Evolutionary conservation across 2,888 invertebrate genomes (phyloP), one percentile per base, ranked within the genome.

Genomic region (Trissolcus brochymenae): DNA sequence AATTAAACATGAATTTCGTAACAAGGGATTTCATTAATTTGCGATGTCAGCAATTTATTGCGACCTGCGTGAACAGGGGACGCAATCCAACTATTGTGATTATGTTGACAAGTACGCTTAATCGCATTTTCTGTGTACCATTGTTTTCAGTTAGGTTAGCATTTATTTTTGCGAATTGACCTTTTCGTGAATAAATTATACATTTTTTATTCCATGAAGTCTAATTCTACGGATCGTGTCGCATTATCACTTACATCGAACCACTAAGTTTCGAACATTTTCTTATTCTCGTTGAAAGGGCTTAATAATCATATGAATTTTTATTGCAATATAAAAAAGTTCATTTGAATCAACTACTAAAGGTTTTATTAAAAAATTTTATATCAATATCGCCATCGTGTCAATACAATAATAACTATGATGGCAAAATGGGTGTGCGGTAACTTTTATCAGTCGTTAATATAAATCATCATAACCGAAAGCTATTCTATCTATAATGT

Each of bases 21-120:
- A 82, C 79, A 76, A 80, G 80, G 50, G 57, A 78, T 81, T 80
- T 83, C 80, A 82, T 85, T 84, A 82, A 85, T 84, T 82, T 81
- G 61, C 74, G 74, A 81, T 81, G 71, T 51, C 46, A 40, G 43
- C 71, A 74, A 78, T 81, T 81, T 80, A 81, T 81, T 74, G 73
- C 75, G 21, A 64, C 68, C 72, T n/a, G 59, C 60, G 17, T 56
- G 25, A 53, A 64, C 55, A 49, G 25, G 57, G 43, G 61, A 53
- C 64, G 61, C 56, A 57, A 65, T 74, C 70, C 57, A 70, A 78
- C 70, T 49, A 55, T 68, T 43, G 57, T 66, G 74, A 78, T 78
- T 78, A 78, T 62, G 74, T 78, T 62, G 70, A 78, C 78, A 66
- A 70, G 78, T 70, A 66, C 74, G 71, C 25, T 66, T 66, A 66